Base-by-base conservation (phyloP, 2,888 invertebrate species). In the Lepidonotus clava region DNA sequence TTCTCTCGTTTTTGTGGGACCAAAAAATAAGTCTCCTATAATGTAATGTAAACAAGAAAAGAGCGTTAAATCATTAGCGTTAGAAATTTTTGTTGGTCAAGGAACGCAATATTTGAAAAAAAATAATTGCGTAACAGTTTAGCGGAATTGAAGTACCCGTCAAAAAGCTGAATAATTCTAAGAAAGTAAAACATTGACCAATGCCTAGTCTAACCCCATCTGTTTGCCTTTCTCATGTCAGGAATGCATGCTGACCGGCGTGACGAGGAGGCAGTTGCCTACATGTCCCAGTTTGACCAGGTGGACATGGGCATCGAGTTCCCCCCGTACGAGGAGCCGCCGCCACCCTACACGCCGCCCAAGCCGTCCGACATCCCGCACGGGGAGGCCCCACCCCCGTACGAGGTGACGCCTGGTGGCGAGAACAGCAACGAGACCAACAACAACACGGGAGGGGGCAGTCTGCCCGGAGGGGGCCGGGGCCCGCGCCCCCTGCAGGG, bases 311-410 rank as follows among this genome's bases (percentile, higher is more conserved):
- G 92, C 21, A 89, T 93, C 11, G 91, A 92, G 87, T 92, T 92
- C 80, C 93, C 93, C 1, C 92, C 93, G 0, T 93, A 93, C 77
- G 92, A 92, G 86, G 93, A 93, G 77, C 93, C 93, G 0, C 93
- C 93, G 34, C 93, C 93, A 28, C 93, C 93, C 0, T 93, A 93
- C 89, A 91, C 93, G 4, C 92, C 93, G 1, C 93, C 93, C 34
- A 93, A 93, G 89, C 92, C 93, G 2, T 91, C 91, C 0, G 86
- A 87, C 76, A 89, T 90, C 8, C 87, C 90, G 11, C 91, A 91
- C 14, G 91, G 91, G 4, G 92, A 93, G 83, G 91, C 91, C 0
- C 92, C 93, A 6, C 93, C 93, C 8, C 93, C 93, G 0, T 93
- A 93, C 80, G 84, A 88, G 56, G 76, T 53, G 38, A 67, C 34